A percentile compares a stretch with the other conserved stretches of the same genome.
These are phyloP conservation scores for Mormyrops boulengeri DNA, from an alignment of 2,797 vertebrate genomes.

Conservation along the genomic window DNA sequence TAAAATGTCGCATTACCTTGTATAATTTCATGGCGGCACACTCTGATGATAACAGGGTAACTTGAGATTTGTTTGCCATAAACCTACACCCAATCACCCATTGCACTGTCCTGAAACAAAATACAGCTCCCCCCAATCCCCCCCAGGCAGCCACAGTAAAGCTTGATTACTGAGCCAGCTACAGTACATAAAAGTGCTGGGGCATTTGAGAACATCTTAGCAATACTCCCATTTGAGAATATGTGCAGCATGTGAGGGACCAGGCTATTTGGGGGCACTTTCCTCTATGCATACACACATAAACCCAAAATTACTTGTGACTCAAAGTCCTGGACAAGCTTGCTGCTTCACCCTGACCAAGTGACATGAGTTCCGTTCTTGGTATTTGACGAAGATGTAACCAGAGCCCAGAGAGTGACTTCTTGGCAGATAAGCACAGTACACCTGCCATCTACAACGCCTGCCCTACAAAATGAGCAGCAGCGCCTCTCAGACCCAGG, in stretches of 20 bases:
- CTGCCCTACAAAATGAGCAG: conserved; percentile 32
- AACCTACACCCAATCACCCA: neutral
- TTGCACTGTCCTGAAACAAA: conserved; percentile 15
- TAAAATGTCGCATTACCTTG: neutral
- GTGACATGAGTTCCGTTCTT: conserved; percentile 28
- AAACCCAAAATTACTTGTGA: neutral
- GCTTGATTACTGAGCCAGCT: neutral
- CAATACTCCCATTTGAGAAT: neutral
- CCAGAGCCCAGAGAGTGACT: conserved; percentile 35
- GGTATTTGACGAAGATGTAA: conserved; percentile 45
- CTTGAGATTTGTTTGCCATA: conserved; percentile 9
- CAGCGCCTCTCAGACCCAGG: conserved; percentile 21
- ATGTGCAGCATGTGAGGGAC: neutral
- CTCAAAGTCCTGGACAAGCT: neutral
- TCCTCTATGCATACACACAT: neutral
- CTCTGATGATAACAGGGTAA: conserved; percentile 4
- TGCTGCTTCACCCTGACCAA: neutral
- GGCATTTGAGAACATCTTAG: neutral
- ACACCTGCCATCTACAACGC: conserved; percentile 49
- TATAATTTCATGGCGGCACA: neutral
- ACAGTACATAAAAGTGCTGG: conserved; percentile 1
- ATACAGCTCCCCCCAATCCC: neutral
- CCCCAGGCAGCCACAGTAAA: neutral
- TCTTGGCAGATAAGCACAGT: conserved; percentile 33
- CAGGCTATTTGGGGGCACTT: neutral